A percentile compares a stretch with the other conserved stretches of the same genome.
Evolutionary conservation across 2,797 vertebrate species (phyloP).

Genomic region (Helostoma temminkii): DNA sequence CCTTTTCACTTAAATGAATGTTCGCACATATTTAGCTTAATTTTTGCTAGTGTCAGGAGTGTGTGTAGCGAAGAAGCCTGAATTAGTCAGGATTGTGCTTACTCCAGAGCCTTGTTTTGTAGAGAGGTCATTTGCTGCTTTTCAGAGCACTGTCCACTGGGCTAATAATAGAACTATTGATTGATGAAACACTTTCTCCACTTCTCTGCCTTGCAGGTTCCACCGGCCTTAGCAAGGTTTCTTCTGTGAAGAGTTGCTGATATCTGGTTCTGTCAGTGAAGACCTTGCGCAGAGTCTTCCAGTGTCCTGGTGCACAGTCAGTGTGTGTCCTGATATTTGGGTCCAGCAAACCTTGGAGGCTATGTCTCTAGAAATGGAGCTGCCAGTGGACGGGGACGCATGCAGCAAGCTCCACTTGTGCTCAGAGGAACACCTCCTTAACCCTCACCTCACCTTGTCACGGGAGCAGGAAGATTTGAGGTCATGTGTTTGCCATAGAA

Average conservation of each 20-base stretch:
- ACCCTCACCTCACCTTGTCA: slow-evolving; percentile 65
- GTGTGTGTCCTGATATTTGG: slow-evolving; percentile 83
- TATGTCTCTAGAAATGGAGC: slow-evolving; percentile 84
- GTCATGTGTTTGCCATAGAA: slow-evolving; percentile 55
- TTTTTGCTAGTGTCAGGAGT: slow-evolving; percentile 63
- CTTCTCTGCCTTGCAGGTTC: slow-evolving; percentile 84
- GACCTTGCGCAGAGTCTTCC: slow-evolving; percentile 82
- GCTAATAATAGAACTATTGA: slow-evolving; percentile 70
- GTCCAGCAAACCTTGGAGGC: slow-evolving; percentile 84
- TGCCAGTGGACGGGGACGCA: slow-evolving; percentile 55
- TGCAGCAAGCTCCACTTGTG: slow-evolving; percentile 68
- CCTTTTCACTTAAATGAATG: slow-evolving; percentile 75
- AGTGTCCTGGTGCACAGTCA: slow-evolving; percentile 72
- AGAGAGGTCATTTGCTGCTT: slow-evolving; percentile 27
- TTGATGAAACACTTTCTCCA: slow-evolving; percentile 63
- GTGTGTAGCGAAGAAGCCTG: slow-evolving; percentile 46
- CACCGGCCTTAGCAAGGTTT: slow-evolving; percentile 98
- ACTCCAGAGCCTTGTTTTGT: slow-evolving; percentile 38
- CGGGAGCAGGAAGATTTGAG: slow-evolving; percentile 52
- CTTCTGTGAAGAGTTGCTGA: slow-evolving; percentile 97
- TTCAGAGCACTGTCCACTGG: slow-evolving; percentile 19
- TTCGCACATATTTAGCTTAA: slow-evolving; percentile 69
- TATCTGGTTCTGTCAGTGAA: slow-evolving; percentile 78
- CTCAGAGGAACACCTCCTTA: slow-evolving; percentile 75
- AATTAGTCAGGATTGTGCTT: slow-evolving; percentile 47